Base-by-base conservation (phyloP, 2,888 invertebrate genomes). In the Monopis laevigella region DNA sequence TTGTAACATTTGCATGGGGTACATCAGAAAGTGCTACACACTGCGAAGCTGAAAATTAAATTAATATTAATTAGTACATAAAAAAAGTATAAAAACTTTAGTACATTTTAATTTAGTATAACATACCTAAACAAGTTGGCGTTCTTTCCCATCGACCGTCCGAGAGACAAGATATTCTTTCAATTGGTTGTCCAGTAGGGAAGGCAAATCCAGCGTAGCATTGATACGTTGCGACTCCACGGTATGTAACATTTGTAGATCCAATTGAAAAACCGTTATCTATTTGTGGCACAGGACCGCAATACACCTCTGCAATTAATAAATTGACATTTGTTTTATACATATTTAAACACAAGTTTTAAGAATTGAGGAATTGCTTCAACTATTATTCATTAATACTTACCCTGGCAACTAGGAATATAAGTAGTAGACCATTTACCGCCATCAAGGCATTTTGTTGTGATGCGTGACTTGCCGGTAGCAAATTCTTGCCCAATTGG, bases 171-270 rank as follows among this genome's bases (percentile, higher is more conserved):
- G 93, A 90, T 51, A 96, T 93, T 59, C 88, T 89, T 71, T 96
- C 96, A 43, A 92, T 91, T 0, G 93, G 92, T 52, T 89, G 84
- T 40, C 91, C 90, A 39, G 93, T 92, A 3, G 94, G 88, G 59
- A 98, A 97, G 39, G 93, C 93, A 62, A 96, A 96, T 30, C 96
- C 97, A 41, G 96, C 96, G 64, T 98, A 97, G 63, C 97, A 98
- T 61, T 96, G 96, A 65, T 97, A 98, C 65, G 93, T 95, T 42
- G 96, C 96, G 49, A 93, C 84, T 24, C 96, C 97, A 46, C 89
- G 86, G 61, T 93, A 98, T 1, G 96, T 97, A 5, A 98, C 97
- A 67, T 97, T 97, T 2, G 95, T 91, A 0, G 97, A 95, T 36
- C 93, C 94, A 62, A 95, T 95, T 2, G 96, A 96, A 71, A 96